Conservation (phyloP, 2,888 invertebrate species). For the Euphydryas editha region DNA sequence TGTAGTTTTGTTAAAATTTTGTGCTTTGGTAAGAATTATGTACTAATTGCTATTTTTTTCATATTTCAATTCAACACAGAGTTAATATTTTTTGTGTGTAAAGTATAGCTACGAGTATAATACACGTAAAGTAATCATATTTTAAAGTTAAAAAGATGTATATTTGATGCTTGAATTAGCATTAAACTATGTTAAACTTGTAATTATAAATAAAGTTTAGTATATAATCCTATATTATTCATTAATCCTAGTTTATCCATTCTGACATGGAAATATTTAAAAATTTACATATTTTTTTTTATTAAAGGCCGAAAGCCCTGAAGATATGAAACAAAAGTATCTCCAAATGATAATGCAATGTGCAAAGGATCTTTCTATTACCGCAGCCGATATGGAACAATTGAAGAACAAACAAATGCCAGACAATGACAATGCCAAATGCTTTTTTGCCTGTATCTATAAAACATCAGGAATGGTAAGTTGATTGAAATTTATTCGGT, state of each 20-base stretch:
- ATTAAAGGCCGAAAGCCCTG: slow-evolving; percentile 47
- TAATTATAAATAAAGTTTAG: no score
- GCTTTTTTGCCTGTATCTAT: slow-evolving; percentile 76
- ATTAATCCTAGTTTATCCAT: no score
- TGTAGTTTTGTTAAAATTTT: slow-evolving; percentile 18
- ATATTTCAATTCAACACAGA: no score
- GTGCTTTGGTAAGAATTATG: slow-evolving; percentile 22
- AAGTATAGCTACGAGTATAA: no score
- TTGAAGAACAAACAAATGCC: slow-evolving; percentile 59
- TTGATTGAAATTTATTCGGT: slow-evolving; percentile 16
- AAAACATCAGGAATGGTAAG: slow-evolving; percentile 76
- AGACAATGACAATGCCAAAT: slow-evolving; percentile 60
- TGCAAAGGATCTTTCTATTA: slow-evolving; percentile 50
- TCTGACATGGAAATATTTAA: no score
- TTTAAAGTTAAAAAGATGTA: no score
- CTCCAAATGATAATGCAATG: slow-evolving; percentile 56
- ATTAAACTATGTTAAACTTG: no score
- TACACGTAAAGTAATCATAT: no score
- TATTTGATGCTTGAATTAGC: no score
- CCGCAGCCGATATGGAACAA: slow-evolving; percentile 51
- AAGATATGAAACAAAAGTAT: slow-evolving; percentile 58
- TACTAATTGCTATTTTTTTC: no score
- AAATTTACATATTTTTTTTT: neutral
- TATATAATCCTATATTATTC: no score
- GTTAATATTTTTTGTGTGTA: no score